Evolutionary conservation across 2,113 vertebrate species (phyloP).

Genomic region (Chloropsis hardwickii): DNA sequence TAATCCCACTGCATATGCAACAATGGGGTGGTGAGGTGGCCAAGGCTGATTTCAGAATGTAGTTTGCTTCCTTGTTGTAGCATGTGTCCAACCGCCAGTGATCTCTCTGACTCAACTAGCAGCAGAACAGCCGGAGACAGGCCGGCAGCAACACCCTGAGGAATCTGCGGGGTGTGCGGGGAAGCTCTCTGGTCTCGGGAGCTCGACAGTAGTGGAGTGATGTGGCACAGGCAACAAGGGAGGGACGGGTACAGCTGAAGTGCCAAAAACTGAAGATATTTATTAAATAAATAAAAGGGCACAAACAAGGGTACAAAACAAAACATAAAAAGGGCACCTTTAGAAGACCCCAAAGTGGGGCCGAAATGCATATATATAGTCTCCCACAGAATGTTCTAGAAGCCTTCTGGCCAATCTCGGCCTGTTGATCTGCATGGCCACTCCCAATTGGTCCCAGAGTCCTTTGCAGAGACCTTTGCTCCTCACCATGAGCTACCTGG

Average conservation of each 20-base stretch:
- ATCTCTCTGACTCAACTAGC: background rate
- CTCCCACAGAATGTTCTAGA: background rate
- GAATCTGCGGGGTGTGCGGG: background rate
- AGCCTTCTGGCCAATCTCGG: background rate
- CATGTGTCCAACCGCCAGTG: background rate
- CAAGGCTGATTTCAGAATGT: background rate
- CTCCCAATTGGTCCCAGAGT: background rate
- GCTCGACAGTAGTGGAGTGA: background rate
- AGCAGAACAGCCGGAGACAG: fast-evolving
- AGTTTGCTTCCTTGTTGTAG: background rate
- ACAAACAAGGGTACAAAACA: background rate
- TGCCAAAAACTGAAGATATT: background rate
- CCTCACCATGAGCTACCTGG: background rate
- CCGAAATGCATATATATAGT: background rate
- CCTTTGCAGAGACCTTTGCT: background rate
- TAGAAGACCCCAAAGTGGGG: background rate
- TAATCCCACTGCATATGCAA: fast-evolving
- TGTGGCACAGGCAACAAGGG: background rate
- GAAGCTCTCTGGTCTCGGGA: background rate
- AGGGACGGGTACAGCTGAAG: background rate
- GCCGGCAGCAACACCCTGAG: background rate
- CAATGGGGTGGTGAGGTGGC: background rate
- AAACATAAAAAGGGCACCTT: background rate
- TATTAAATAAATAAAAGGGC: background rate
- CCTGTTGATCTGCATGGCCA: background rate